These are phyloP conservation scores for Spilogale gracilis DNA, from an alignment of 2,113 vertebrate genomes.

Conservation along the genomic window DNA sequence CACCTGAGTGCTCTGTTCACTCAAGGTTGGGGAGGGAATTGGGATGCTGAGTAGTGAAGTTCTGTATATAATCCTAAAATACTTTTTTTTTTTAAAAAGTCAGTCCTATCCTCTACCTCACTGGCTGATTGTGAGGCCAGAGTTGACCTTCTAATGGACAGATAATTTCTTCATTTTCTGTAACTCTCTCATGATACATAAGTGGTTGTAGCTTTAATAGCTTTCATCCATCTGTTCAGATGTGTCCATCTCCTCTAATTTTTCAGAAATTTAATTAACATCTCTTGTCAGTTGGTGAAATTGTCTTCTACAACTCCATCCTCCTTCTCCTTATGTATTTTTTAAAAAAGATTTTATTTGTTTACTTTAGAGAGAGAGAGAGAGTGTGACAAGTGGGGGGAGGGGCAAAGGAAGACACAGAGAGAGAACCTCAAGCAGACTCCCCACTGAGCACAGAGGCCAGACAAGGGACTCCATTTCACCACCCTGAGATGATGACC, in stretches of 20 bases:
- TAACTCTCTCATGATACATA: neutral
- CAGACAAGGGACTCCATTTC: too few species aligned
- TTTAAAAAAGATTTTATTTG: too few species aligned
- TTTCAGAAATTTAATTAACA: neutral
- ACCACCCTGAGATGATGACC: too few species aligned
- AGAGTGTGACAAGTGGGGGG: too few species aligned
- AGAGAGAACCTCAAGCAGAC: too few species aligned
- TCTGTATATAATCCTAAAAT: neutral
- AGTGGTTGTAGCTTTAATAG: neutral
- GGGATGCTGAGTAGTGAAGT: neutral
- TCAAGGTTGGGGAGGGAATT: neutral
- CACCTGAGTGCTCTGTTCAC: neutral
- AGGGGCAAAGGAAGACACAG: too few species aligned
- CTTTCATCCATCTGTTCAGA: neutral
- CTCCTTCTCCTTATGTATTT: too few species aligned
- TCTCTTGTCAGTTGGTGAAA: slow-evolving; percentile 13
- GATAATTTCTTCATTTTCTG: neutral
- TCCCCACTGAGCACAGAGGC: too few species aligned
- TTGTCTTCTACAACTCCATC: neutral
- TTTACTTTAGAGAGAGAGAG: too few species aligned
- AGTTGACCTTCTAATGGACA: neutral
- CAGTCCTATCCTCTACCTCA: neutral
- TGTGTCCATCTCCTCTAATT: neutral
- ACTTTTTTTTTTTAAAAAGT: neutral
- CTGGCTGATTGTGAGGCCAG: neutral